phyloP scores from a whole-genome alignment of 92 coral and sea anemone genomes.

The Porites cylindrica region DNA sequence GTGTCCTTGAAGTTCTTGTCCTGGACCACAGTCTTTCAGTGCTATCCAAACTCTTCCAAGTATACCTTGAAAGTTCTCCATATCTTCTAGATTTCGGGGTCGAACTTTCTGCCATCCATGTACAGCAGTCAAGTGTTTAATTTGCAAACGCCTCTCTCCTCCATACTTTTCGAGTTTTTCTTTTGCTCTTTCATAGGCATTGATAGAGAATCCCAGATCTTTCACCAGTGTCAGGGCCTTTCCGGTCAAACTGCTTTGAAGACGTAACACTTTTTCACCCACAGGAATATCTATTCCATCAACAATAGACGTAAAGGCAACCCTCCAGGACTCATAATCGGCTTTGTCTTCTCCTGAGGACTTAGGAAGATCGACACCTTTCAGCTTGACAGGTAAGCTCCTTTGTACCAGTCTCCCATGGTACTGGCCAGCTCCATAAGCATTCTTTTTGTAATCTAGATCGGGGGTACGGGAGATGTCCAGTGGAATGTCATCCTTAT shows the following conservation, averaged over 20 bases:
- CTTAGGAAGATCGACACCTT: conserved; percentile 59
- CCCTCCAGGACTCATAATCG: conserved; percentile 63
- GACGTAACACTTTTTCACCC: conserved; percentile 1
- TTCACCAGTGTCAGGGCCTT: conserved; percentile 52
- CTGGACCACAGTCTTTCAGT: conserved; percentile 21
- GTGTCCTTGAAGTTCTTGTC: conserved; percentile 27
- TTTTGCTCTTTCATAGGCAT: conserved; percentile 58
- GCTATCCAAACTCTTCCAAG: conserved; percentile 46
- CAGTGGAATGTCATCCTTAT: too few species aligned
- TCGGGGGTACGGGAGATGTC: neutral
- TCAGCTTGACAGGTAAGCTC: conserved; percentile 43
- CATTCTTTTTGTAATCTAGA: conserved; percentile 2
- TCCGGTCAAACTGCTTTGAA: conserved; percentile 52
- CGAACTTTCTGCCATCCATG: neutral
- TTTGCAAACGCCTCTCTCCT: conserved; percentile 54
- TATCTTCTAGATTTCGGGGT: conserved; percentile 38
- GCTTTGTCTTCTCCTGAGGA: conserved; percentile 62
- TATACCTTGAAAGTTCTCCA: conserved; percentile 53
- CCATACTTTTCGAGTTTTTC: conserved; percentile 36
- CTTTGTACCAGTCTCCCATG: conserved; percentile 23
- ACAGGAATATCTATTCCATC: conserved; percentile 54
- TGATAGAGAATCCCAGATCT: conserved; percentile 54
- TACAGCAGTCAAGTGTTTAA: conserved; percentile 25
- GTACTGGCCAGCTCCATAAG: conserved; percentile 9
- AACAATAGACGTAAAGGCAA: conserved; percentile 55